A percentile compares a stretch with the other conserved stretches of the same genome.
These are phyloP conservation scores for Strix aluco DNA, from an alignment of 2,113 vertebrate species.

Conservation along the genomic window DNA sequence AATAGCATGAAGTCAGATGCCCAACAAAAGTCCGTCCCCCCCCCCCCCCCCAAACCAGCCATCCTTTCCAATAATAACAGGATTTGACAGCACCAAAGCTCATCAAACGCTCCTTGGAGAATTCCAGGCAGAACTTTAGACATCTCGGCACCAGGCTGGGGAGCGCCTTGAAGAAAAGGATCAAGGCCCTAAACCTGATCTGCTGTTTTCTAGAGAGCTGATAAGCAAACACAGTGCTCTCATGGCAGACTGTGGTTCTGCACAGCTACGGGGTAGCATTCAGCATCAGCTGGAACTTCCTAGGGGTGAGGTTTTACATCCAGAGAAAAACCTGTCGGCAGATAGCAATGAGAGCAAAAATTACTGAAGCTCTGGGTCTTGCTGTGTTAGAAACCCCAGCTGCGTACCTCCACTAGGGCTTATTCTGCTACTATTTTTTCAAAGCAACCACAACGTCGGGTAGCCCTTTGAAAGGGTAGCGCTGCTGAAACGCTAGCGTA, in stretches of 20 bases:
- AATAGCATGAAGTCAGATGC: background rate
- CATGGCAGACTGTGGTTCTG: background rate
- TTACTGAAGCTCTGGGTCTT: background rate
- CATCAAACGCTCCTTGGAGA: background rate
- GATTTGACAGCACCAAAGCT: background rate
- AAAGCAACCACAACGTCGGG: background rate
- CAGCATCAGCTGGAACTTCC: background rate
- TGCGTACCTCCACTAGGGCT: fast-evolving
- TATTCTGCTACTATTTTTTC: background rate
- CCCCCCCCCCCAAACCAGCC: background rate
- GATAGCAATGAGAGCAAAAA: background rate
- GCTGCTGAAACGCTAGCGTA: background rate
- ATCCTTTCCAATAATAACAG: background rate
- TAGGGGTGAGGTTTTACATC: background rate
- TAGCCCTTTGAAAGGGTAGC: background rate
- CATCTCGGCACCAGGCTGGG: background rate
- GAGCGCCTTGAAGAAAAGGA: background rate
- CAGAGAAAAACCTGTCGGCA: background rate
- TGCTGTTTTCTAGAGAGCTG: background rate
- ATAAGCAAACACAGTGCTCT: background rate
- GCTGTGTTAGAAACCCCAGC: background rate
- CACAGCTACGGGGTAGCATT: fast-evolving
- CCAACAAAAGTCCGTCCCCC: background rate
- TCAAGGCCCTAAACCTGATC: background rate
- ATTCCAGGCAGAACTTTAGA: background rate